A percentile compares a stretch with the other conserved stretches of the same genome.
Evolutionary conservation across 2,888 invertebrate species (phyloP).

Genomic region (Agapostemon virescens): DNA sequence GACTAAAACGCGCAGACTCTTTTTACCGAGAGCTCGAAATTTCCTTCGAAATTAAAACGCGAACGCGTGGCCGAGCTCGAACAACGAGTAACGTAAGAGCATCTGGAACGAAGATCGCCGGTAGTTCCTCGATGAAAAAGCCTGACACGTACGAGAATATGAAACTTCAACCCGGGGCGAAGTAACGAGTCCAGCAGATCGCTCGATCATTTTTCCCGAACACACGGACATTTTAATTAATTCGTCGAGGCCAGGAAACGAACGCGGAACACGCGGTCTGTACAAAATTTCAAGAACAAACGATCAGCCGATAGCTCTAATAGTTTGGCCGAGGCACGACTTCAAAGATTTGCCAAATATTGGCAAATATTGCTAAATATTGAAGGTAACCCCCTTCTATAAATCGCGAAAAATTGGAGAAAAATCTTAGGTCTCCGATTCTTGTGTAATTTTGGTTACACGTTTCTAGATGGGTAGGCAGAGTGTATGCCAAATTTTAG

Average conservation of each 20-base stretch:
- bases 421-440: too few species aligned
- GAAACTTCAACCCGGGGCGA: neutral
- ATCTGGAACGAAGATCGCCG: neutral
- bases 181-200: neutral
- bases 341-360: too few species aligned
- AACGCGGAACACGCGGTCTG: neutral
- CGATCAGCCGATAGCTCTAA: neutral
- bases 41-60: neutral
- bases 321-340: too few species aligned
- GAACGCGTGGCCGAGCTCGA: neutral
- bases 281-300: conserved; percentile 1
- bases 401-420: too few species aligned
- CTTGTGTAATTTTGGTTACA: too few species aligned
- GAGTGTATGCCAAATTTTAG: too few species aligned
- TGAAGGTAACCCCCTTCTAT: too few species aligned
- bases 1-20: neutral
- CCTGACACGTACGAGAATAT: neutral
- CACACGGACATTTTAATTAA: neutral
- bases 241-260: neutral
- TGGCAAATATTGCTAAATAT: too few species aligned
- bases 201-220: neutral
- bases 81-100: neutral
- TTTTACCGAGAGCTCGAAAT: neutral
- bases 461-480: too few species aligned
- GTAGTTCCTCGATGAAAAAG: neutral